phyloP scores from a whole-genome alignment of 2,888 invertebrate genomes.

The Dolichopus griseipennis region DNA sequence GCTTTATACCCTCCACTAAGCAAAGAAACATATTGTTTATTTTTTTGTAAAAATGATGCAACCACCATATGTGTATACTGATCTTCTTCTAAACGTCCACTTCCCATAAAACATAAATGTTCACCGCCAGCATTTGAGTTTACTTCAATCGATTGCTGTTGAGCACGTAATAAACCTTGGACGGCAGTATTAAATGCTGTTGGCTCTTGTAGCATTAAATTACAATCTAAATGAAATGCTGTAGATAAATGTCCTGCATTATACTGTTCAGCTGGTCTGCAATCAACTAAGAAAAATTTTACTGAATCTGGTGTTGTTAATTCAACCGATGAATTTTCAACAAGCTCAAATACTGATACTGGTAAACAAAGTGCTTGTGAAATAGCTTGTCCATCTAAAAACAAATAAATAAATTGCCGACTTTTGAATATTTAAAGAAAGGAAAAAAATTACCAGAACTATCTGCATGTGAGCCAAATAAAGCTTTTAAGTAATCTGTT shows the following conservation, averaged over 20 bases:
- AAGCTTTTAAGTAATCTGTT: constrained; percentile 63
- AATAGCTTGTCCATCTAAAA: constrained; percentile 29
- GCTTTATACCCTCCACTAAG: constrained; percentile 84
- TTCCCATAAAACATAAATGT: constrained; percentile 87
- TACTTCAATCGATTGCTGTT: constrained; percentile 75
- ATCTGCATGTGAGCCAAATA: constrained; percentile 52
- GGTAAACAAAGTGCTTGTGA: constrained; percentile 89
- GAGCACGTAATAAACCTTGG: constrained; percentile 77
- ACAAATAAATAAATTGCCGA: too few species aligned
- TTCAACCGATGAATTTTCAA: constrained; percentile 69
- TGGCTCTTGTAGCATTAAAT: constrained; percentile 94
- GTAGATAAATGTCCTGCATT: constrained; percentile 91
- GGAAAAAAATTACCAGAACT: constrained; percentile 25
- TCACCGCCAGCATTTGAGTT: constrained; percentile 81
- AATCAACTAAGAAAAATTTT: constrained; percentile 93
- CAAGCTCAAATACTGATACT: constrained; percentile 87
- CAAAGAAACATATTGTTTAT: constrained; percentile 85
- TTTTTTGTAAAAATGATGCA: constrained; percentile 89
- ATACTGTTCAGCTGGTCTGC: constrained; percentile 92
- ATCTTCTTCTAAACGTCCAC: constrained; percentile 87
- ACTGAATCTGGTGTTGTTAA: constrained; percentile 55
- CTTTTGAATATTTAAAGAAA: not conserved
- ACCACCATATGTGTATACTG: constrained; percentile 98
- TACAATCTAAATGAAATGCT: constrained; percentile 96
- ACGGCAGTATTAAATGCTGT: constrained; percentile 90